Base-by-base conservation (phyloP, 2,113 vertebrate genomes). In the Centropristis striata region DNA sequence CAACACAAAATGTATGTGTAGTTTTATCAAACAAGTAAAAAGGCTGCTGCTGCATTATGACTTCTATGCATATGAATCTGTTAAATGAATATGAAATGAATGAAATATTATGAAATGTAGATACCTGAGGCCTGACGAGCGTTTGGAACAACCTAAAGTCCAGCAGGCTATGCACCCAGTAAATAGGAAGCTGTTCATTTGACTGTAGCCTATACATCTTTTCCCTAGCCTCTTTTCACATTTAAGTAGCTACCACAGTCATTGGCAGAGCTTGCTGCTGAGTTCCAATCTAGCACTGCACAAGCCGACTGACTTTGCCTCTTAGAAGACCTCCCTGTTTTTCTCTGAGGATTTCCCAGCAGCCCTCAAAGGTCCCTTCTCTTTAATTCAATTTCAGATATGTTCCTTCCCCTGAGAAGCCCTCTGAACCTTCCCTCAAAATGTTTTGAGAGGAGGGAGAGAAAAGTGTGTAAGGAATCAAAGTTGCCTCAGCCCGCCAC, bases 381-480 rank as follows among this genome's bases (percentile, higher is more conserved):
- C 57, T 79, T 85, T 80, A 71, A 78, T 76, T 79, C 60, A 80
- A 68, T 84, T 81, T 89, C 61, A 64, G 74, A 78, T 80, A 49
- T 70, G 57, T 68, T 85, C 50, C 36, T 57, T 65, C 71, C 77
- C 74, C 4, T 9, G 69, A 78, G 86, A 84, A 77, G 15, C 65
- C 53, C 71, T 70, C 59, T 78, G 65, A 79, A 80, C 59, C 36
- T 67, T 23, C 65, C 39, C 41, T 75, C n/a, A 60, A 51, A 76
- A 74, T 69, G 53, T 65, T 84, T 78, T 65, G 47, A 68, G 50
- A 64, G 67, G 49, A 75, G 23, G 21, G 7, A 71, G 41, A 37
- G 58, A 13, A 54, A 54, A 64, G 15, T 58, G 65, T 65, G 70
- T 36, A 12, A 53, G 36, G 37, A 80, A 76, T 86, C 67, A 74